These are phyloP conservation scores for Dermochelys coriacea DNA, from an alignment of 2,797 vertebrate genomes.

Conservation along the genomic window DNA sequence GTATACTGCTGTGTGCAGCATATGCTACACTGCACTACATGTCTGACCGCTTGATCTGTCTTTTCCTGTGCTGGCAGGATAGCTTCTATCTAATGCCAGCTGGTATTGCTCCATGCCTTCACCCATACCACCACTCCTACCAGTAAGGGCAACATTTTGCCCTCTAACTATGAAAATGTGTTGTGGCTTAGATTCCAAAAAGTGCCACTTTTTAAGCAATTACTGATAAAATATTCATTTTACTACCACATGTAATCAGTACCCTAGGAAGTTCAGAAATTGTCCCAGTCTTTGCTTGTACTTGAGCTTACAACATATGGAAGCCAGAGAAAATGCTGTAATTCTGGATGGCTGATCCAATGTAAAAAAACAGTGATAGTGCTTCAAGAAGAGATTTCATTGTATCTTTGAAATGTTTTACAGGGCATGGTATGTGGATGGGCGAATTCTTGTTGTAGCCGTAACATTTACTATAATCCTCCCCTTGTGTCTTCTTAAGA, in stretches of 20 bases:
- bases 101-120: not conserved
- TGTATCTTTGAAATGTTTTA: slow-evolving; percentile 54
- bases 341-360: not conserved
- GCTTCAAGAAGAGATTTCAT: slow-evolving; percentile 8
- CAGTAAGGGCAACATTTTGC: not conserved
- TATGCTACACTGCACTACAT: not conserved
- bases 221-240: not conserved
- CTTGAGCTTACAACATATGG: not conserved
- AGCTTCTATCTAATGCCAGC: not conserved
- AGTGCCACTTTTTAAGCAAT: not conserved
- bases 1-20: accelerated
- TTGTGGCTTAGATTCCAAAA: slow-evolving; percentile 13
- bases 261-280: not conserved
- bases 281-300: not conserved
- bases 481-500: slow-evolving; percentile 93
- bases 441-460: slow-evolving; percentile 90
- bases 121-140: not conserved
- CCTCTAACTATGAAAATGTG: slow-evolving; percentile 1
- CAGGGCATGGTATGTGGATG: slow-evolving; percentile 94
- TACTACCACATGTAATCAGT: not conserved
- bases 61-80: not conserved
- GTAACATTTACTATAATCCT: slow-evolving; percentile 90
- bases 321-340: slow-evolving; percentile 9
- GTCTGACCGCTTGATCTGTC: not conserved
- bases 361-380: not conserved